Evolutionary conservation across 2,113 vertebrate genomes (phyloP).

Genomic region (Engraulis encrasicolus): DNA sequence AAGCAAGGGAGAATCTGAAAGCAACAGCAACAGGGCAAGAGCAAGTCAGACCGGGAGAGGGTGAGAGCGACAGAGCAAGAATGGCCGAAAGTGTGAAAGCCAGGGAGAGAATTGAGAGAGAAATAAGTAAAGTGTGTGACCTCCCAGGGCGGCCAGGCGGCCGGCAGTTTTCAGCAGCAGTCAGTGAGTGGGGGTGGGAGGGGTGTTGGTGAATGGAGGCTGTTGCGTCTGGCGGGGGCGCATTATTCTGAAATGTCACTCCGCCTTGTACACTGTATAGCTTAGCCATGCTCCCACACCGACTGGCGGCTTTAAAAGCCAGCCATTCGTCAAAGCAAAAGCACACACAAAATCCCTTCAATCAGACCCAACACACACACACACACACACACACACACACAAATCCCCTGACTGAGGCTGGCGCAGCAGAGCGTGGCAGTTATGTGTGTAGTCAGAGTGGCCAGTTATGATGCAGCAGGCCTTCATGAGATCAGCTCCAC

Average conservation of each 20-base stretch:
- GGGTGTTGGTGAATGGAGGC: neutral
- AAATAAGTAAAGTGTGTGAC: neutral
- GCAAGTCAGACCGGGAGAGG: too few relatives aligned
- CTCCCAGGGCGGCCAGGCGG: neutral
- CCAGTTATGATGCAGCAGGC: neutral
- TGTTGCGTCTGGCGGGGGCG: slow-evolving; percentile 42
- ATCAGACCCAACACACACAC: neutral
- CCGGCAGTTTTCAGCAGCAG: neutral
- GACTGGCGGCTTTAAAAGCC: neutral
- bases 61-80: too few relatives aligned
- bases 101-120: too few relatives aligned
- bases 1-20: too few relatives aligned
- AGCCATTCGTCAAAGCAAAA: slow-evolving; percentile 34
- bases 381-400: neutral
- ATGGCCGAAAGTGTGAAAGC: too few relatives aligned
- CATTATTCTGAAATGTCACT: slow-evolving; percentile 38
- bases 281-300: slow-evolving; percentile 1
- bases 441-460: neutral
- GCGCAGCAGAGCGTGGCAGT: neutral
- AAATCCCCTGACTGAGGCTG: neutral
- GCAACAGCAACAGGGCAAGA: too few relatives aligned
- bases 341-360: neutral
- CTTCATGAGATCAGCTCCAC: slow-evolving; percentile 19
- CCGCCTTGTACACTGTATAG: slow-evolving; percentile 37
- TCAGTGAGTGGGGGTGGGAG: neutral